phyloP scores from a whole-genome alignment of 2,888 invertebrate genomes.

The Dorcus parallelipipedus region DNA sequence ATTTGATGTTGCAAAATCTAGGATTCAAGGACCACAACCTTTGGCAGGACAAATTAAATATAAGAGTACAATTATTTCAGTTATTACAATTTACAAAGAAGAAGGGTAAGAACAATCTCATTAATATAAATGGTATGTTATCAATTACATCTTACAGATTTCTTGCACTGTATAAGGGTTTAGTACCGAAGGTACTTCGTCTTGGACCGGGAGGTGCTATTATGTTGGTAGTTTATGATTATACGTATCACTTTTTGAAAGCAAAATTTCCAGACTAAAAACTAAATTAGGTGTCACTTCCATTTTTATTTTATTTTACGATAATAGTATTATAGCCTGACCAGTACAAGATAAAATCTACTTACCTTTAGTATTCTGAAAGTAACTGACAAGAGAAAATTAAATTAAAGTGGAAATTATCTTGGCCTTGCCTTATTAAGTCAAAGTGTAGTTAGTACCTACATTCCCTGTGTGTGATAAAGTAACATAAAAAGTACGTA shows the following conservation, averaged over 20 bases:
- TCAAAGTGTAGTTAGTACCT: too few species aligned
- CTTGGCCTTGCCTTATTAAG: too few species aligned
- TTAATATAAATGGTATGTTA: too few species aligned
- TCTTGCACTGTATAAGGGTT: slow-evolving; percentile 85
- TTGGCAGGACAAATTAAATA: slow-evolving; percentile 72
- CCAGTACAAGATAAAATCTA: too few species aligned
- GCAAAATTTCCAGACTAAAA: slow-evolving; percentile 41
- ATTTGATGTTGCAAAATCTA: slow-evolving; percentile 93
- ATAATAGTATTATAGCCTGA: too few species aligned
- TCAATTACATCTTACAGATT: slow-evolving; percentile 58
- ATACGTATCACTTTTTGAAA: slow-evolving; percentile 73
- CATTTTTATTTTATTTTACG: background rate
- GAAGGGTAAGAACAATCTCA: slow-evolving; percentile 71
- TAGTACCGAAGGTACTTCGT: slow-evolving; percentile 85
- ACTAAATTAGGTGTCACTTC: background rate
- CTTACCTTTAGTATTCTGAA: too few species aligned
- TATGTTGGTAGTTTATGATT: slow-evolving; percentile 90
- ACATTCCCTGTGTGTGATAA: too few species aligned
- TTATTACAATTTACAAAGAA: slow-evolving; percentile 72
- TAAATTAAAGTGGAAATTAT: too few species aligned
- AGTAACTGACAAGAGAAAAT: too few species aligned
- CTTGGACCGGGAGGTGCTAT: slow-evolving; percentile 94
- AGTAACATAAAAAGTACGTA: too few species aligned
- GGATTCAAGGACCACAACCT: slow-evolving; percentile 92
- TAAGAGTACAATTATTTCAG: slow-evolving; percentile 68